Conservation (phyloP, 1,140 invertebrate genomes). For the Scylla paramamosain region DNA sequence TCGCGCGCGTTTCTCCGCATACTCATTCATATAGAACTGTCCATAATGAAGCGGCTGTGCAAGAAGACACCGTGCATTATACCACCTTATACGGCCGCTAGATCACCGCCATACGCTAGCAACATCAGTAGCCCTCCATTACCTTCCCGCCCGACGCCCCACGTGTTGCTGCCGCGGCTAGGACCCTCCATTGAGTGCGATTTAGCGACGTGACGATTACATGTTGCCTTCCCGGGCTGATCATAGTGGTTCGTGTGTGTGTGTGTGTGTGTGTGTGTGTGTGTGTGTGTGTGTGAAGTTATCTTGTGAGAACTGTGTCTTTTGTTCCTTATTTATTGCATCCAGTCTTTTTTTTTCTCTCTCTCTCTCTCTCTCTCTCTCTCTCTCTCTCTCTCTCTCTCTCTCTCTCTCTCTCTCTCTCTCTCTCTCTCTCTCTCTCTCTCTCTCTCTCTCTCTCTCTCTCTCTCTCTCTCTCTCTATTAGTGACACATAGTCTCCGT, state of each 20-base stretch:
- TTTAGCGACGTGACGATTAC: too few species aligned
- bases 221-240: too few species aligned
- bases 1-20: background rate
- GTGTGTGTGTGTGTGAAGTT: too few species aligned
- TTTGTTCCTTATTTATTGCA: background rate
- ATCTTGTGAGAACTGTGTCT: too few species aligned
- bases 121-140: background rate
- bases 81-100: background rate
- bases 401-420: slow-evolving; percentile 40
- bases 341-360: background rate
- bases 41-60: background rate
- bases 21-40: background rate
- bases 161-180: too few species aligned
- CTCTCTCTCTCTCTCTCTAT: slow-evolving; percentile 7
- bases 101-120: background rate
- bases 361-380: slow-evolving; percentile 29
- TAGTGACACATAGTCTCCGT: too few species aligned
- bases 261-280: too few species aligned
- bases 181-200: too few species aligned
- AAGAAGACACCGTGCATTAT: background rate
- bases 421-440: slow-evolving; percentile 29
- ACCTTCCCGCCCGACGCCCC: too few species aligned
- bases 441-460: slow-evolving; percentile 29
- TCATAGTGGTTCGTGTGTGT: too few species aligned
- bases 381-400: slow-evolving; percentile 33